Evolutionary conservation across 2,797 vertebrate species (phyloP).

Genomic region (Phrynocephalus guinanensis): DNA sequence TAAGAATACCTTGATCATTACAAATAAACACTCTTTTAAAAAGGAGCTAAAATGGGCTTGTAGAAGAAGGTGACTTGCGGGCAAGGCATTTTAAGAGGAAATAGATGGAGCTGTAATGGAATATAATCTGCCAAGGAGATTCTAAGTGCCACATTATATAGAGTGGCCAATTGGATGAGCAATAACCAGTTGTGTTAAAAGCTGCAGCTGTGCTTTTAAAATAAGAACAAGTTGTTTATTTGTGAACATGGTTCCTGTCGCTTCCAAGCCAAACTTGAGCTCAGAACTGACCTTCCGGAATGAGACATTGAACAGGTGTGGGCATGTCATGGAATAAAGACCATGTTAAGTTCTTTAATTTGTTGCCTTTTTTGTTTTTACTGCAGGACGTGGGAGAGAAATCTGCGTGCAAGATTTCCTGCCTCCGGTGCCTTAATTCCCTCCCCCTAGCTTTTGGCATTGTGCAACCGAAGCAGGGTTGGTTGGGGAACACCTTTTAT

Average conservation of each 20-base stretch:
- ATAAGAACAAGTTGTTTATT: neutral
- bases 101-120: neutral
- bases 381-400: neutral
- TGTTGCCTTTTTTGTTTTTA: neutral
- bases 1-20: neutral
- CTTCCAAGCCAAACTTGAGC: no score
- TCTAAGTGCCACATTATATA: neutral
- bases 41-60: neutral
- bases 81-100: neutral
- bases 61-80: neutral
- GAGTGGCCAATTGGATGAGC: neutral
- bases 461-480: neutral
- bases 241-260: neutral
- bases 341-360: no score
- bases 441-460: neutral
- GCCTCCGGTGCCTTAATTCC: neutral
- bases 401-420: neutral
- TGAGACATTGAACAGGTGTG: neutral
- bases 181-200: neutral
- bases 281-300: neutral
- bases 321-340: no score
- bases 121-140: neutral
- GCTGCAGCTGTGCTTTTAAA: neutral
- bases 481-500: no score
- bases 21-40: neutral